A percentile compares a stretch with the other conserved stretches of the same genome.
These are phyloP conservation scores for Rhinichthys osculus DNA, from an alignment of 2,797 vertebrate species.

Conservation along the genomic window DNA sequence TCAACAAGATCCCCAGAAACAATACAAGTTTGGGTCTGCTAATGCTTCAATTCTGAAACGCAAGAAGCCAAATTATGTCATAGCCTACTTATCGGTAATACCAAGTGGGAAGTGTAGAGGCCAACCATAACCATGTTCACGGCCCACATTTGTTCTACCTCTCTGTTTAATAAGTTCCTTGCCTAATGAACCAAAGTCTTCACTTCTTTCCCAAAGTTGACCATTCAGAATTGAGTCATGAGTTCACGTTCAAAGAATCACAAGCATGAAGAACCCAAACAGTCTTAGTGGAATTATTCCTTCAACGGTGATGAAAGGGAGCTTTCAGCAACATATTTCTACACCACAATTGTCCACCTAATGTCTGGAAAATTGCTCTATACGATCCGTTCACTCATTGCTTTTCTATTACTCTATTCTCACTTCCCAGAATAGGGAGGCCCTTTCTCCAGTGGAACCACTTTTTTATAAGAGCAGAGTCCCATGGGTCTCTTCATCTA, in stretches of 20 bases:
- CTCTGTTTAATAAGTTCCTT: constrained; percentile 15
- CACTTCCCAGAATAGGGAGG: constrained; percentile 68
- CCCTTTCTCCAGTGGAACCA: constrained; percentile 42
- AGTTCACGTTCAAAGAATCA: constrained; percentile 56
- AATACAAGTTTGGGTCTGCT: not conserved
- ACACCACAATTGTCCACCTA: constrained; percentile 38
- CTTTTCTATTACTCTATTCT: constrained; percentile 64
- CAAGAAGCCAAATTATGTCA: not conserved
- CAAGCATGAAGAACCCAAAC: constrained; percentile 68
- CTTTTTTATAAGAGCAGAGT: constrained; percentile 53
- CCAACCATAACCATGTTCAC: constrained; percentile 17
- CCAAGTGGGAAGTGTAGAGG: not conserved
- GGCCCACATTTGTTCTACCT: not conserved
- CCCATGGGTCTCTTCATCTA: constrained; percentile 63
- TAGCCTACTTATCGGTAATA: not conserved
- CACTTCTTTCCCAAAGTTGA: constrained; percentile 28
- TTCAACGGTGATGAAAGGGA: constrained; percentile 65
- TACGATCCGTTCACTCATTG: constrained; percentile 52
- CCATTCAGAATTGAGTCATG: constrained; percentile 38
- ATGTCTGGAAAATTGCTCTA: constrained; percentile 37
- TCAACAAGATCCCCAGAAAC: not conserved
- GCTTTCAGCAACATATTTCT: constrained; percentile 62
- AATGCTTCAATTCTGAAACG: not conserved
- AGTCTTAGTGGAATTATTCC: constrained; percentile 61
- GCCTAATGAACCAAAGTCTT: not conserved